These are phyloP conservation scores for Cheilosia soror DNA, from an alignment of 2,888 invertebrate species.

Conservation along the genomic window DNA sequence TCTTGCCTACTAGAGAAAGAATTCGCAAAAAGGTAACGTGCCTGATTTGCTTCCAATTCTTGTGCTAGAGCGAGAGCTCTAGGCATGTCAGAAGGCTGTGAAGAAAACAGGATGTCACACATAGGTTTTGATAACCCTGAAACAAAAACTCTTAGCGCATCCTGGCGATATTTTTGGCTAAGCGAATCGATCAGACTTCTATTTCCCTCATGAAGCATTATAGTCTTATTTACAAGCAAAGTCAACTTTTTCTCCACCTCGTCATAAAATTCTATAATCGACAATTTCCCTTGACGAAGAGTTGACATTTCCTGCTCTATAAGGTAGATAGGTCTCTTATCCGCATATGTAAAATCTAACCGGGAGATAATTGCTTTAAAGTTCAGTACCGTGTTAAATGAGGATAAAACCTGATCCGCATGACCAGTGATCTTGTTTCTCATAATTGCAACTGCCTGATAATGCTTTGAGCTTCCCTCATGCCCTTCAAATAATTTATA, in stretches of 20 bases:
- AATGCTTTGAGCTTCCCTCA: conserved; percentile 50
- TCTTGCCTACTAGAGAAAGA: conserved; percentile 2
- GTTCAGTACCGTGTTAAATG: conserved; percentile 63
- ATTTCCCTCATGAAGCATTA: conserved; percentile 63
- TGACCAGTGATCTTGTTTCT: conserved; percentile 46
- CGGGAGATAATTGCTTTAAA: conserved; percentile 60
- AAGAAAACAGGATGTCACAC: conserved; percentile 58
- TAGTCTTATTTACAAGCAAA: conserved; percentile 71
- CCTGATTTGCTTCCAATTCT: conserved; percentile 33
- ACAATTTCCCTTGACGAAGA: conserved; percentile 61
- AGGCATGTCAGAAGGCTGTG: conserved; percentile 47
- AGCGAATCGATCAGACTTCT: conserved; percentile 48
- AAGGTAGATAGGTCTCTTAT: too few species aligned
- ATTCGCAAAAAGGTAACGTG: conserved; percentile 39
- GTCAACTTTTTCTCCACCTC: conserved; percentile 69
- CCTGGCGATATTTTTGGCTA: conserved; percentile 67
- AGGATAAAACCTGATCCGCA: conserved; percentile 21
- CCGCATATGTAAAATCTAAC: too few species aligned
- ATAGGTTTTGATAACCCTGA: conserved; percentile 52
- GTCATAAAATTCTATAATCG: conserved; percentile 66
- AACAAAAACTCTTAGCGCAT: conserved; percentile 47
- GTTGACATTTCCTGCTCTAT: conserved; percentile 55
- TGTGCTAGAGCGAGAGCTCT: conserved; percentile 15
- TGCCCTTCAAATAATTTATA: conserved; percentile 27
- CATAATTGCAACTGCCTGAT: conserved; percentile 47